These are phyloP conservation scores for Nothoprocta perdicaria DNA, from an alignment of 2,113 vertebrate species.

Conservation along the genomic window DNA sequence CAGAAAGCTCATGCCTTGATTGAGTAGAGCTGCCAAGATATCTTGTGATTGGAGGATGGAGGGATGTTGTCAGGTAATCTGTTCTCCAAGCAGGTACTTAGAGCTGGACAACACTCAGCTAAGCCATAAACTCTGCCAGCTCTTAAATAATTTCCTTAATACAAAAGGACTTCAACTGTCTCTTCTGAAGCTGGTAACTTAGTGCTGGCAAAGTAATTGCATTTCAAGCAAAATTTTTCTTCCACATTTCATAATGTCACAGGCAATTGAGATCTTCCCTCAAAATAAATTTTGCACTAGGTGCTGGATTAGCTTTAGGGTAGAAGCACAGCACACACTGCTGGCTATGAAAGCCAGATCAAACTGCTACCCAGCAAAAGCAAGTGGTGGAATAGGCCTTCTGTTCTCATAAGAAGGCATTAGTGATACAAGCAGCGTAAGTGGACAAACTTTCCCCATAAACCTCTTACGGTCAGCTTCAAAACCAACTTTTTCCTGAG, in stretches of 20 bases:
- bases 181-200: neutral
- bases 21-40: neutral
- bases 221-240: neutral
- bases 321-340: neutral
- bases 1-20: neutral
- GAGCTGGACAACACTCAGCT: neutral
- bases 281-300: neutral
- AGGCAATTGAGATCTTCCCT: neutral
- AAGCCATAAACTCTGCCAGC: neutral
- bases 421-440: neutral
- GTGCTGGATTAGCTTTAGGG: neutral
- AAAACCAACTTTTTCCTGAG: neutral
- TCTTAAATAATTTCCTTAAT: neutral
- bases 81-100: neutral
- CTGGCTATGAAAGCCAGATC: neutral
- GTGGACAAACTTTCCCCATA: neutral
- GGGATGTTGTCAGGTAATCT: neutral
- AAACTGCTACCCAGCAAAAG: neutral
- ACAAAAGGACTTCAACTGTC: neutral
- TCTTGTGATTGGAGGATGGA: too few relatives aligned
- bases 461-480: neutral
- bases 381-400: neutral
- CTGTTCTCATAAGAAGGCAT: neutral
- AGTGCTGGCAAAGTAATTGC: neutral
- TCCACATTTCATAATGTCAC: neutral